A percentile compares a stretch with the other conserved stretches of the same genome.
These are phyloP conservation scores for Bibio marci DNA, from an alignment of 2,888 invertebrate species.

Conservation along the genomic window DNA sequence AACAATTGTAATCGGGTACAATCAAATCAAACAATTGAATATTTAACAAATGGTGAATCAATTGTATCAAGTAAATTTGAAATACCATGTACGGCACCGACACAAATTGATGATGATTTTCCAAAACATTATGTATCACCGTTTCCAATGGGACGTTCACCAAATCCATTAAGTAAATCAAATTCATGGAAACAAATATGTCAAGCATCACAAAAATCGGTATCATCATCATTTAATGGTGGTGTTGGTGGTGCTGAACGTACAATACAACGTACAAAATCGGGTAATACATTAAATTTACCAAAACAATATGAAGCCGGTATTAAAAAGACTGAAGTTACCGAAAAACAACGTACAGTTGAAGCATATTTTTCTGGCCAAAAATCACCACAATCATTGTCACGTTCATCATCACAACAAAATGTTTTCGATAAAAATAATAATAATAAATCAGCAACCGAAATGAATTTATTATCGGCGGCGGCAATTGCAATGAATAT, in stretches of 20 bases:
- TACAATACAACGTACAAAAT: conserved; percentile 39
- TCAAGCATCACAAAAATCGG: conserved; percentile 14
- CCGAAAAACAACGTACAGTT: conserved; percentile 53
- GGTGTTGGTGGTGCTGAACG: conserved; percentile 14
- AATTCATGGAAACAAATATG: conserved; percentile 67
- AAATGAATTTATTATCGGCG: neutral
- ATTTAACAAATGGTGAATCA: neutral
- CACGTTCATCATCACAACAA: conserved; percentile 17
- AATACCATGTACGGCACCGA: neutral
- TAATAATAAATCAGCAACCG: neutral
- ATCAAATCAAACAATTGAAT: neutral
- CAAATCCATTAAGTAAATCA: conserved; percentile 41
- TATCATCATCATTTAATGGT: conserved; percentile 24
- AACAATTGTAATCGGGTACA: conserved; percentile 17
- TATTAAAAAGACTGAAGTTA: conserved; percentile 45
- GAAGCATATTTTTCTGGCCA: conserved; percentile 50
- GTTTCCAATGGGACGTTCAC: conserved; percentile 16
- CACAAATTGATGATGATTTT: neutral
- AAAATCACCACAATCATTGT: conserved; percentile 25
- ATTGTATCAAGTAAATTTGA: neutral
- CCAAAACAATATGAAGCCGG: conserved; percentile 72
- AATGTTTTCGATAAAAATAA: conserved; percentile 12
- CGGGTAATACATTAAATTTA: conserved; percentile 53
- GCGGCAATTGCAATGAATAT: neutral
- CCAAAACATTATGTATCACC: conserved; percentile 5